Conservation (phyloP, 2,888 invertebrate genomes). For the Caenorhabditis imperialis region DNA sequence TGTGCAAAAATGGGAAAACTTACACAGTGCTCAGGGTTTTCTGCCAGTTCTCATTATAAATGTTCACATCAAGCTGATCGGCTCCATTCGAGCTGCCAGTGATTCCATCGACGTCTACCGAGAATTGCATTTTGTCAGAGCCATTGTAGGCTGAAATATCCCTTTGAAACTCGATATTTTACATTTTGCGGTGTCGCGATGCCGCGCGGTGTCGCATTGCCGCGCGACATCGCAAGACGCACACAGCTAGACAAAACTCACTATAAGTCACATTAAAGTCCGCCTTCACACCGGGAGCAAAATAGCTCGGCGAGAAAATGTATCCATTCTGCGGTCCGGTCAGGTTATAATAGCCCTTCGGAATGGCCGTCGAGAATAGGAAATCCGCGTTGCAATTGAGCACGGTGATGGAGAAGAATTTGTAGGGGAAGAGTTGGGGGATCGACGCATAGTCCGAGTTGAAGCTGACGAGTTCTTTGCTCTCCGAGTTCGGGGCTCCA, state of each 20-base stretch:
- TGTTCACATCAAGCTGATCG: constrained; percentile 29
- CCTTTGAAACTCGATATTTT: too few relatives aligned
- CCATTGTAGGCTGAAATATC: constrained; percentile 26
- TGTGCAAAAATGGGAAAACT: too few relatives aligned
- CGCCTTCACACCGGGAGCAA: constrained; percentile 3
- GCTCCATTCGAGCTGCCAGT: constrained; percentile 2
- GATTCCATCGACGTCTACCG: constrained; percentile 16
- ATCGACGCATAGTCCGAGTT: constrained; percentile 2
- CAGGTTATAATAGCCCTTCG: constrained; percentile 14
- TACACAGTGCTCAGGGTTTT: constrained; percentile 36
- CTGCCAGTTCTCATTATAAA: constrained; percentile 16
- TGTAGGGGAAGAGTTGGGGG: constrained; percentile 41
- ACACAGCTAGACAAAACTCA: too few relatives aligned
- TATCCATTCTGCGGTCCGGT: constrained; percentile 14
- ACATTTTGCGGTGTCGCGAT: neutral
- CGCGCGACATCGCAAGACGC: too few relatives aligned
- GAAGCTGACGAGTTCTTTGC: constrained; percentile 19
- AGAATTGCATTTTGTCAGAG: constrained; percentile 12
- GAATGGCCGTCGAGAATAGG: neutral
- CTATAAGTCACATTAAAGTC: constrained; percentile 40
- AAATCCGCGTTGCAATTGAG: constrained; percentile 28
- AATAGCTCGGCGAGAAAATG: constrained; percentile 45
- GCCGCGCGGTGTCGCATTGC: too few relatives aligned
- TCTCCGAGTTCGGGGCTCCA: constrained; percentile 25
- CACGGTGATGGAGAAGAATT: constrained; percentile 35